Evolutionary conservation across 2,888 invertebrate genomes (phyloP), one percentile per base, ranked within the genome.

Genomic region (Uloborus plumipes): DNA sequence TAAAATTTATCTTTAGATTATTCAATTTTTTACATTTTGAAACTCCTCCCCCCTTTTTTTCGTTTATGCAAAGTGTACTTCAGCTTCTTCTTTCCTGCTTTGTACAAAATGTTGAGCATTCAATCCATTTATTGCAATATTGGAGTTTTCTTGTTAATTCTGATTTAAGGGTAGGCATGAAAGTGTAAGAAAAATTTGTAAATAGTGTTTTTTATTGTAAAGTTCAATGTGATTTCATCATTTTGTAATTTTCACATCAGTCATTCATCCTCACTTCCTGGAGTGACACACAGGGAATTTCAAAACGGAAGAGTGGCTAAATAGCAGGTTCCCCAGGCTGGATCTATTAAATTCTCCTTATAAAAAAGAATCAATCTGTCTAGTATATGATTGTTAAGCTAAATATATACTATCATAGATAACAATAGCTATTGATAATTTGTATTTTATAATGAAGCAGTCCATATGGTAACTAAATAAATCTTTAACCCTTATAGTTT

Each of bases 381-480:
- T 64, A 64, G 64, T 64, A 62, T 47, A 26, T 26, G 26, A 39
- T 18, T 62, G 62, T 47, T 11, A 62, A 62, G 62, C 62, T 62
- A 47, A 47, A 9, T 62, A 18, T 64, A 47, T 49, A 64, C 49
- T 16, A 16, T 64, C 18, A 64, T 64, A 64, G 64, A 16, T 64
- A 9, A 64, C 64, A 64, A 64, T 64, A 64, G 64, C 18, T 18
- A 64, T 64, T 20, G 20, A 47, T 64, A n/a, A 64, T 64, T 64
- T 64, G 64, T 64, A 64, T 64, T 64, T 64, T 64, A 64, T 64
- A 64, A 64, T 64, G 18, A 64, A 64, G 64, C 64, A 64, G 64
- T 39, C 49, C 59, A 39, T 59, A 39, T 47, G 18, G 49, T 64
- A 18, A 64, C 49, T 64, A 64, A 64, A 64, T 64, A 64, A 47